phyloP scores from a whole-genome alignment of 2,797 vertebrate species.

The Hafferia zeledoni region DNA sequence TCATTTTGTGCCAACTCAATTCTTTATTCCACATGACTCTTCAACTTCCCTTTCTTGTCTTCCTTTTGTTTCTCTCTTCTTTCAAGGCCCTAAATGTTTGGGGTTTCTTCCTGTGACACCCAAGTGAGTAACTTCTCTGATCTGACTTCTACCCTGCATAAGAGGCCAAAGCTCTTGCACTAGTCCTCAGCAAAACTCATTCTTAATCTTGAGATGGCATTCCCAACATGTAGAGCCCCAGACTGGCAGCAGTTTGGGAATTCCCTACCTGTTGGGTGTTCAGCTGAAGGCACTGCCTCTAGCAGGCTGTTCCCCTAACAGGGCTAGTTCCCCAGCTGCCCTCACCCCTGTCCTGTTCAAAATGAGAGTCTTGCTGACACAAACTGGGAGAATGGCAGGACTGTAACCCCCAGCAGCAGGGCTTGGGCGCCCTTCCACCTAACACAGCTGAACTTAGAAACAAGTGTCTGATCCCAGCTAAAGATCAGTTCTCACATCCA shows the following conservation, averaged over 20 bases:
- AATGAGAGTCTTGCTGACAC: fast-evolving
- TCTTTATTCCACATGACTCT: not conserved
- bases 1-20: not conserved
- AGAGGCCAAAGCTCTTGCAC: not conserved
- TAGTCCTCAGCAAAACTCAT: not conserved
- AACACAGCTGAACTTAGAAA: not conserved
- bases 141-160: not conserved
- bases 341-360: not conserved
- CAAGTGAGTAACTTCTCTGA: not conserved
- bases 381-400: not conserved
- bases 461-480: not conserved
- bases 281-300: not conserved
- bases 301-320: not conserved
- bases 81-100: not conserved
- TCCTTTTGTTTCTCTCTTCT: not conserved
- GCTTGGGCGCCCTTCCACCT: fast-evolving
- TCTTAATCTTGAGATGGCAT: not conserved
- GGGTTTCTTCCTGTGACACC: not conserved
- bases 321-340: not conserved
- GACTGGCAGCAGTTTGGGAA: not conserved
- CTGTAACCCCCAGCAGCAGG: not conserved
- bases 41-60: not conserved
- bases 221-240: not conserved
- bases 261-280: not conserved
- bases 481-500: not conserved